These are phyloP conservation scores for Molossus molossus DNA, from an alignment of 2,797 vertebrate genomes.

Conservation along the genomic window DNA sequence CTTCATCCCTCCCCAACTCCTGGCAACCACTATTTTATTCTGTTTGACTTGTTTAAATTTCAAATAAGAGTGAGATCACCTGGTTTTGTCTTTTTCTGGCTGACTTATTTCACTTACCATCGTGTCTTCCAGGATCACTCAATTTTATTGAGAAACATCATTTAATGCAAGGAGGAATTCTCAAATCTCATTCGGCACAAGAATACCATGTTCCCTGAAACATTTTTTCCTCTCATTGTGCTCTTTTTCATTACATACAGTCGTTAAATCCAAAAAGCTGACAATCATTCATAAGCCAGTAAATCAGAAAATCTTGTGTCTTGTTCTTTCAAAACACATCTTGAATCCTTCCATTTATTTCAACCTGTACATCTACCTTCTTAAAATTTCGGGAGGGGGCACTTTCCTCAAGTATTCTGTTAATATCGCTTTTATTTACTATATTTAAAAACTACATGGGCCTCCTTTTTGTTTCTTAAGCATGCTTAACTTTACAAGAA, in stretches of 20 bases:
- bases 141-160: not conserved
- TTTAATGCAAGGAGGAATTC: not conserved
- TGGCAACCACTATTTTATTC: not conserved
- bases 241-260: not conserved
- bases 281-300: not conserved
- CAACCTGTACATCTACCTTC: not conserved
- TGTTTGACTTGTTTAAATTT: not conserved
- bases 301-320: not conserved
- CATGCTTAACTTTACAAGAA: not conserved
- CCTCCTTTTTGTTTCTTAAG: not conserved
- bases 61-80: not conserved
- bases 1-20: accelerated
- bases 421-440: not conserved
- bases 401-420: not conserved
- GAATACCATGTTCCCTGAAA: not conserved
- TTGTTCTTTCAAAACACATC: not conserved
- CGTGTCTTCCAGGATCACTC: not conserved
- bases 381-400: not conserved
- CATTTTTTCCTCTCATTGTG: not conserved
- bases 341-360: not conserved
- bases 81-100: not conserved
- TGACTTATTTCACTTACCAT: not conserved
- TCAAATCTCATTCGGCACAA: not conserved
- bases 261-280: not conserved
- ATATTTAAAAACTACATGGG: not conserved